These are phyloP conservation scores for Harpagus bidentatus DNA, from an alignment of 2,113 vertebrate genomes.

Conservation along the genomic window DNA sequence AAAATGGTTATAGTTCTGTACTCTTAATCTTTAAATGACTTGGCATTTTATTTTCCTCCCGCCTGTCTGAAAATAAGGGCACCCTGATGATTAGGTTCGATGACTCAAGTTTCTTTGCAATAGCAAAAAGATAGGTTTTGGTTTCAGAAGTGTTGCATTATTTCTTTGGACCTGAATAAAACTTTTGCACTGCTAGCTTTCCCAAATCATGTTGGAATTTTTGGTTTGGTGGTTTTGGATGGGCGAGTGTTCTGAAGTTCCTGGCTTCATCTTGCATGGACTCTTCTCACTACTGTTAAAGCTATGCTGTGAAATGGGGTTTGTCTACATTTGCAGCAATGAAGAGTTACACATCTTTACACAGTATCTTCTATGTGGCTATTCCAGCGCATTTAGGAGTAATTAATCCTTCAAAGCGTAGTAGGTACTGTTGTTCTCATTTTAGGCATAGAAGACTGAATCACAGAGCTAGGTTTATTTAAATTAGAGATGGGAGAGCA, in stretches of 20 bases:
- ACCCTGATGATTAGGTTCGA: background rate
- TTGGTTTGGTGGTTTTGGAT: background rate
- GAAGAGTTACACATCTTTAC: background rate
- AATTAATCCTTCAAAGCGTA: background rate
- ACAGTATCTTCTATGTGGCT: background rate
- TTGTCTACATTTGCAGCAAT: background rate
- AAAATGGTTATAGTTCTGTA: background rate
- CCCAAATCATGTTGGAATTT: background rate
- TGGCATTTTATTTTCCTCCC: background rate
- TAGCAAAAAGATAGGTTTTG: background rate
- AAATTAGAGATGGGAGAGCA: background rate
- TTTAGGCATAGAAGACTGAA: background rate
- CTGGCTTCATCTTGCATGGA: background rate
- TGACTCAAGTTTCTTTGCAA: background rate
- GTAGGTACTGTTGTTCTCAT: background rate
- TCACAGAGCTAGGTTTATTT: background rate
- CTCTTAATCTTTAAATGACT: background rate
- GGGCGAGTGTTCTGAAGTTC: background rate
- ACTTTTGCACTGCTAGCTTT: background rate
- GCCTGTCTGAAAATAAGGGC: background rate
- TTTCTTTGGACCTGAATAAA: background rate
- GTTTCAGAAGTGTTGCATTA: background rate
- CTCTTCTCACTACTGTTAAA: background rate
- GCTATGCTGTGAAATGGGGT: rapidly evolving
- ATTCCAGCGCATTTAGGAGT: background rate